These are phyloP conservation scores for Notodonta ziczac DNA, from an alignment of 2,888 invertebrate species.

Conservation along the genomic window DNA sequence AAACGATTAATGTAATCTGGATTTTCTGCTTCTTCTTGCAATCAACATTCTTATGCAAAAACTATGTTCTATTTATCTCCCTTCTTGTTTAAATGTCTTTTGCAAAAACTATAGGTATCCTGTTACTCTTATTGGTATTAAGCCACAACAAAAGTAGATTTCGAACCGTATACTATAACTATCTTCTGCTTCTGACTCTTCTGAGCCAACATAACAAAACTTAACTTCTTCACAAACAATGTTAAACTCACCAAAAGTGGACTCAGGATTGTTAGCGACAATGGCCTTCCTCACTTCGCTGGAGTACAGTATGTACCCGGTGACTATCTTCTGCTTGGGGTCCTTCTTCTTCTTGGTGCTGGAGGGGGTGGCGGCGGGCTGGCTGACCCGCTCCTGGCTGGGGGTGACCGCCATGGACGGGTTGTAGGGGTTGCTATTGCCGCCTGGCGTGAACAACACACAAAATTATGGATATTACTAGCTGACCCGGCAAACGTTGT, in stretches of 20 bases:
- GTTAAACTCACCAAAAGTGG: conserved; percentile 93
- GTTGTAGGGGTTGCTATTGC: conserved; percentile 79
- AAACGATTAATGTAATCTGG: no score
- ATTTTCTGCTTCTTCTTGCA: no score
- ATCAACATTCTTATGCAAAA: background rate
- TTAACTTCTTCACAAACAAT: background rate
- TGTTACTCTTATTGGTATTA: no score
- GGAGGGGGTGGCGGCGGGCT: conserved; percentile 55
- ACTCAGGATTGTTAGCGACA: conserved; percentile 96
- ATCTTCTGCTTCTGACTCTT: background rate
- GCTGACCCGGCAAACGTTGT: no score
- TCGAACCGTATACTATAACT: no score
- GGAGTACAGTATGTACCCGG: conserved; percentile 99
- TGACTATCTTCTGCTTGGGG: conserved; percentile 92
- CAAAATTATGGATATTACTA: no score
- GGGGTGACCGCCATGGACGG: conserved; percentile 64
- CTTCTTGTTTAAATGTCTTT: no score
- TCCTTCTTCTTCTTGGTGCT: conserved; percentile 76
- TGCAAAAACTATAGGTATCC: no score
- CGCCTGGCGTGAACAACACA: conserved; percentile 54
- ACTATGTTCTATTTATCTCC: background rate
- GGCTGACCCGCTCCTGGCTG: conserved; percentile 58
- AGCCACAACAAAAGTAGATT: no score
- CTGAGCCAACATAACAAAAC: background rate
- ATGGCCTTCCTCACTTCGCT: conserved; percentile 97